phyloP scores from a whole-genome alignment of 2,113 vertebrate genomes.

The Merops nubicus region DNA sequence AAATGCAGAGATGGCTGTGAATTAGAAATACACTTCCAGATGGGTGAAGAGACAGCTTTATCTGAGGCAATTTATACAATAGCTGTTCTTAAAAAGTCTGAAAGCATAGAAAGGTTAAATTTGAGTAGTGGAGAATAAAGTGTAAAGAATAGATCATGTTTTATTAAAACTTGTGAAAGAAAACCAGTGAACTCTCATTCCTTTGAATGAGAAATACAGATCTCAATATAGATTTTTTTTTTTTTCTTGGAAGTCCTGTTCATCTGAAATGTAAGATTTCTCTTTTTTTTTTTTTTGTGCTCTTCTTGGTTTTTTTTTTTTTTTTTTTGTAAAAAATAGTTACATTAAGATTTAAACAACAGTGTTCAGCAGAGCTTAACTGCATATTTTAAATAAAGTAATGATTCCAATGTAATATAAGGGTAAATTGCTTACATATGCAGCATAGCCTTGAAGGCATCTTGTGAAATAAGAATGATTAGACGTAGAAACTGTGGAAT shows the following conservation, averaged over 20 bases:
- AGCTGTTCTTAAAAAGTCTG: neutral
- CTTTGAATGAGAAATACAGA: too few relatives aligned
- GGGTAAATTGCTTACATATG: neutral
- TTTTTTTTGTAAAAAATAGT: neutral
- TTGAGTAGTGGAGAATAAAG: neutral
- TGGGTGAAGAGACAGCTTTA: neutral
- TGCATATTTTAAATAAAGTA: neutral
- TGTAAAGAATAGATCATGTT: neutral
- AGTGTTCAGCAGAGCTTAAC: neutral
- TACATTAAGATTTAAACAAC: neutral
- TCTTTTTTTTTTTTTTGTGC: neutral
- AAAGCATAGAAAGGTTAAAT: neutral
- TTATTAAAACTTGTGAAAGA: neutral
- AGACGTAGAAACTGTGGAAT: neutral
- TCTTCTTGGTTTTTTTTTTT: rapidly evolving
- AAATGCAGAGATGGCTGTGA: neutral
- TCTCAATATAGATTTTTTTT: too few relatives aligned
- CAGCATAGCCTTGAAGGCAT: neutral
- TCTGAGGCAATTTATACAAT: neutral
- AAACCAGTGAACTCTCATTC: neutral
- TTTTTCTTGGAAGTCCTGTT: neutral
- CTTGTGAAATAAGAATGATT: neutral
- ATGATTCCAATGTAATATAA: neutral
- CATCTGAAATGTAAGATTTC: neutral
- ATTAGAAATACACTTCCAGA: neutral